Base-by-base conservation (phyloP, 2,888 invertebrate species). In the Calameuta filiformis region DNA sequence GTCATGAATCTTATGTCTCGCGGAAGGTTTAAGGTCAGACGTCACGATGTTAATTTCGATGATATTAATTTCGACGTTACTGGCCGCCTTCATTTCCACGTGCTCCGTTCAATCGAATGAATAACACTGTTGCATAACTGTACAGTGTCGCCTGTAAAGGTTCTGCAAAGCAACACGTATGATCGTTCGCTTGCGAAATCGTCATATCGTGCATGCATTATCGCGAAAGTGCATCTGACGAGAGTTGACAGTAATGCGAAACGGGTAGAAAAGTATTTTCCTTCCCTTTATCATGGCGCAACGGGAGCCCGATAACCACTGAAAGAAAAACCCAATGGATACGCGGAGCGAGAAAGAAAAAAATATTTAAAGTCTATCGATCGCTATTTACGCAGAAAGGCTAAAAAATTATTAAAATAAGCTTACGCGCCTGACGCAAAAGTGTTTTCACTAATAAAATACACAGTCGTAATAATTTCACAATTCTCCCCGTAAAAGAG, bases 401-500 rank as follows among this genome's bases (percentile, higher is more conserved):
- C 23, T 56, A 2, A 56, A 56, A 56, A 1, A 23, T 56, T 56
- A 56, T 23, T 35, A 12, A 35, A 35, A 35, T 35, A 35, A 35
- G 3, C 35, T 35, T 35, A 35, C 3, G 35, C 6, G 0, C 15
- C 23, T 9, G 23, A 9, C 15, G 23, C 15, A 23, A 23, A 40
- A 40, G 0, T 15, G 15, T 40, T 40, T 40, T 15, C 15, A 37
- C 15, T 4, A 15, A 40, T 37, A 37, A 37, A 37, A 37, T 40
- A 6, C 40, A 40, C 1, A 15, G 40, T 40, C 15, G 6, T 15
- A 15, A 40, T 15, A 40, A 40, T 40, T 40, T 15, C 6, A 15
- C 6, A 0, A 15, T 15, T 40, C 1, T 15, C 1, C 15, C 15
- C 0, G 0, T 1, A 6, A 40, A 40, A 40, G 0, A 6, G 15